Base-by-base conservation (phyloP, 2,797 vertebrate species). In the Falco biarmicus region DNA sequence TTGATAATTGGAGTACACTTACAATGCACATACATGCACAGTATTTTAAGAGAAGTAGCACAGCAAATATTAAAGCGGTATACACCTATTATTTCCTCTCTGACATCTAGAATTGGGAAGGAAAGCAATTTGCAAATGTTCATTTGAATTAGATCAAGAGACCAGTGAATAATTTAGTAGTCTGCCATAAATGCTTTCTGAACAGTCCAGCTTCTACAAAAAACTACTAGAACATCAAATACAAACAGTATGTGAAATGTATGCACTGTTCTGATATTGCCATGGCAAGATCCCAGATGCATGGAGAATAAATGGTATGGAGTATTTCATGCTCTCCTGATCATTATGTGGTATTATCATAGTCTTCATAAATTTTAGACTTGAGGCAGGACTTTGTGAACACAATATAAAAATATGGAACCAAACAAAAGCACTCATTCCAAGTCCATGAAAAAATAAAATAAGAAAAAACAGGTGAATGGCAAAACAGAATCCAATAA, bases 281-380 rank as follows among this genome's bases (percentile, higher is more conserved):
- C 43, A 24, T 89, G 65, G 79, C 50, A 77, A 75, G 76, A 69
- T 84, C 82, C 37, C 61, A 89, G 82, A 75, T 81, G 79, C 37
- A 75, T 47, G 43, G 37, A 94, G 41, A 92, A 86, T 78, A 88
- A 78, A 80, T 32, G 32, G 51, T 51, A 84, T 57, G 41, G 50
- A 91, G 48, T 51, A 91, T 89, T 93, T 87, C 37, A 71, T 93
- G 91, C 61, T 71, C 20, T 94, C 53, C 24, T 81, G 61, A 83
- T 94, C 89, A 89, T 94, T 93, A 91, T 71, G 50, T 75, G 84
- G 43, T 85, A 76, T 93, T 91, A 89, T 89, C 94, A 93, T 20
- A 84, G 78, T 74, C 87, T 91, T 93, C 69, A 93, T 92, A 91
- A 56, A 93, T 87, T 92, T 92, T 68, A 85, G 84, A 81, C 45